Evolutionary conservation across 2,113 vertebrate genomes (phyloP).

Genomic region (Callocephalon fimbriatum): DNA sequence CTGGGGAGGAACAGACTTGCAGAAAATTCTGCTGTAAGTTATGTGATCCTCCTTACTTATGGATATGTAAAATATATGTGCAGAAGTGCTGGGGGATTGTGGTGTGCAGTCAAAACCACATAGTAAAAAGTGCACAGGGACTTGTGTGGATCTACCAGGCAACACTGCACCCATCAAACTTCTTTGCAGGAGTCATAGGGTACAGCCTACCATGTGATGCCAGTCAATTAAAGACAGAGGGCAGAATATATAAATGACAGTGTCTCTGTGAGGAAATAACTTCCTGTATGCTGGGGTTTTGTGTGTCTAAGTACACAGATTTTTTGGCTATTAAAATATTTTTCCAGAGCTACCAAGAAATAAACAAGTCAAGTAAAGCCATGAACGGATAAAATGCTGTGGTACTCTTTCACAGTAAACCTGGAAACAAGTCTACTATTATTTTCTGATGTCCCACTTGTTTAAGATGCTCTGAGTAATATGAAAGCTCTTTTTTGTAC

Average conservation of each 20-base stretch:
- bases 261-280: too few species aligned
- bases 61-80: not conserved
- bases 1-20: not conserved
- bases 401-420: too few species aligned
- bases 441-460: constrained; percentile 58
- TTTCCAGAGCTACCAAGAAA: too few species aligned
- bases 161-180: not conserved
- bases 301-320: too few species aligned
- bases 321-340: too few species aligned
- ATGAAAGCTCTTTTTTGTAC: not conserved
- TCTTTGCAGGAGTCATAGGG: not conserved
- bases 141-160: not conserved
- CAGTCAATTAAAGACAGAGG: not conserved
- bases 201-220: not conserved
- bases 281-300: too few species aligned
- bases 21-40: not conserved
- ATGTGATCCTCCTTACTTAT: not conserved
- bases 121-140: not conserved
- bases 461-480: constrained; percentile 53
- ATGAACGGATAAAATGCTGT: too few species aligned
- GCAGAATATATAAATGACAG: too few species aligned
- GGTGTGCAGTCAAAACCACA: not conserved
- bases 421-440: constrained; percentile 21
- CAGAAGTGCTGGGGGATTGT: not conserved
- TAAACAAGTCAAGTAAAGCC: too few species aligned